These are phyloP conservation scores for Tragopan temminckii DNA, from an alignment of 2,797 vertebrate species.

Conservation along the genomic window DNA sequence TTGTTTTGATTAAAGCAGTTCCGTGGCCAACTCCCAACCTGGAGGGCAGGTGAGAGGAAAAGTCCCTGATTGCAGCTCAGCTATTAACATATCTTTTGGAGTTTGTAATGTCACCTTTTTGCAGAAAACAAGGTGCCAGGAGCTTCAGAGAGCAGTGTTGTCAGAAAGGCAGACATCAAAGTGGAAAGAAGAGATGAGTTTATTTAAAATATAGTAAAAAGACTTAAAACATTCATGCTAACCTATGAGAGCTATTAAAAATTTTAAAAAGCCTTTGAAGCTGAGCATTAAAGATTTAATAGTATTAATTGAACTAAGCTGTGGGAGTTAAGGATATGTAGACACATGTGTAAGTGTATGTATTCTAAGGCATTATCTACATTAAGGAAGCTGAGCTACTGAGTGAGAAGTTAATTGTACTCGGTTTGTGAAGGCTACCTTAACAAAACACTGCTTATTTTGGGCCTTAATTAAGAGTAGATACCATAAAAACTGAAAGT, in stretches of 20 bases:
- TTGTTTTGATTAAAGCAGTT: constrained; percentile 59
- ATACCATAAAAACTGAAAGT: background rate
- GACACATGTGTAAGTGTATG: constrained; percentile 53
- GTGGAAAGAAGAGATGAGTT: constrained; percentile 45
- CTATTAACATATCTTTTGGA: constrained; percentile 50
- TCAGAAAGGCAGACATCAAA: constrained; percentile 60
- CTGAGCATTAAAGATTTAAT: constrained; percentile 71
- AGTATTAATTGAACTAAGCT: constrained; percentile 65
- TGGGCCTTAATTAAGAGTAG: background rate
- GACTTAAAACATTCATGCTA: constrained; percentile 32
- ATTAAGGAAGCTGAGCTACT: constrained; percentile 21
- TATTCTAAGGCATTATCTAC: background rate
- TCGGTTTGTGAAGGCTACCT: background rate
- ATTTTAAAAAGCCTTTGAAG: constrained; percentile 59
- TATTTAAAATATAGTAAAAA: constrained; percentile 60
- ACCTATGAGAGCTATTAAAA: constrained; percentile 67
- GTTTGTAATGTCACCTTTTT: constrained; percentile 3
- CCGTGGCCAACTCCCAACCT: constrained; percentile 63
- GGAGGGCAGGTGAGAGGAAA: constrained; percentile 62
- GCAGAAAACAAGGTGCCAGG: constrained; percentile 23
- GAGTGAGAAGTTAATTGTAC: background rate
- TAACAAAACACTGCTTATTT: constrained; percentile 10
- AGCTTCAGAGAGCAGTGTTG: constrained; percentile 26
- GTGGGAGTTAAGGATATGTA: constrained; percentile 68
- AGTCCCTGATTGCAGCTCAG: constrained; percentile 24